Conservation (phyloP, 2,797 vertebrate species). For the Anisognathus igniventris region DNA sequence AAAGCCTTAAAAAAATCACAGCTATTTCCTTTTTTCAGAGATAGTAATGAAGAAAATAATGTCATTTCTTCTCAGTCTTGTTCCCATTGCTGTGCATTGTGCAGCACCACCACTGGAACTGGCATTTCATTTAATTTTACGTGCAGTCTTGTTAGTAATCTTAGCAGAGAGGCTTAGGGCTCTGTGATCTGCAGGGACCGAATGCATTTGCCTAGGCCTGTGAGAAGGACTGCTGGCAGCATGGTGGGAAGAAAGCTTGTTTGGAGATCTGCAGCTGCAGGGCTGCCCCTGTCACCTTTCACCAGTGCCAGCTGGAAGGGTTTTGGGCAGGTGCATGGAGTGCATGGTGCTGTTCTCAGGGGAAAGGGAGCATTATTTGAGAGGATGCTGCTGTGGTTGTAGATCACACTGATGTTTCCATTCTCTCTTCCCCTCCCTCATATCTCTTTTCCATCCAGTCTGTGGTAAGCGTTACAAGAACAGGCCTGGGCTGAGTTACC, state of each 20-base stretch:
- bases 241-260: background rate
- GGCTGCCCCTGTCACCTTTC: background rate
- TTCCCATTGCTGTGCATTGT: background rate
- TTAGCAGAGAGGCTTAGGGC: background rate
- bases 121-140: conserved; percentile 10
- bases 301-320: fast-evolving
- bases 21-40: background rate
- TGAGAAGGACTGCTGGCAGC: background rate
- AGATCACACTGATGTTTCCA: conserved; percentile 5
- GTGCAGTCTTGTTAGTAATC: background rate
- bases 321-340: background rate
- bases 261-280: background rate
- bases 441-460: conserved; percentile 74
- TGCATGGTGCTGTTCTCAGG: background rate
- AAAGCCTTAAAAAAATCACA: background rate
- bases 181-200: background rate
- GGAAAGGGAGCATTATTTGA: background rate
- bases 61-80: background rate
- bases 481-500: conserved; percentile 95
- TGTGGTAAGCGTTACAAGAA: conserved; percentile 99
- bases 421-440: conserved; percentile 12
- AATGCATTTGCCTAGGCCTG: background rate
- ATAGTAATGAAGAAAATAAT: background rate
- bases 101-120: background rate
- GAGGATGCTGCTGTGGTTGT: background rate